Conservation (phyloP, 2,888 invertebrate genomes). For the Carcina quercana region DNA sequence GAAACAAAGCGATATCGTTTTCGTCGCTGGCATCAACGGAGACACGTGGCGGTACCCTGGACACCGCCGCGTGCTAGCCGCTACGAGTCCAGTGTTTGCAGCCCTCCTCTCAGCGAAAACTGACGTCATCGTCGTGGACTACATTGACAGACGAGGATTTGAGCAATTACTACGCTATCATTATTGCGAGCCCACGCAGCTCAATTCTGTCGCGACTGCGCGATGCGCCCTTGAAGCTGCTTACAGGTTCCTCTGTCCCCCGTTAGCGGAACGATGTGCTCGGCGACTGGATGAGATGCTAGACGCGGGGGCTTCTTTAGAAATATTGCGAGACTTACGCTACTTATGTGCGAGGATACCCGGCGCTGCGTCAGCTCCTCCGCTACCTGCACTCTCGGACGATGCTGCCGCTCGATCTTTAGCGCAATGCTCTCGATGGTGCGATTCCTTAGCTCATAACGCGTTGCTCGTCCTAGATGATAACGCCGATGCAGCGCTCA, state of each 20-base stretch:
- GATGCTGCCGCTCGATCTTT: slow-evolving; percentile 52
- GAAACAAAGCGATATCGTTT: slow-evolving; percentile 74
- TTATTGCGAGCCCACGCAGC: slow-evolving; percentile 76
- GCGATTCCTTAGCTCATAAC: slow-evolving; percentile 78
- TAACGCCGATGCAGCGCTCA: slow-evolving; percentile 52
- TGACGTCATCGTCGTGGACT: slow-evolving; percentile 67
- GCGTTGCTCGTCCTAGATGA: slow-evolving; percentile 75
- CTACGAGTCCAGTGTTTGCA: slow-evolving; percentile 77
- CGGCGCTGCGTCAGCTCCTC: slow-evolving; percentile 66
- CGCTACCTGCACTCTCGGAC: slow-evolving; percentile 52
- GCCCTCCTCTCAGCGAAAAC: slow-evolving; percentile 67
- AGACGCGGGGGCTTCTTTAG: slow-evolving; percentile 77
- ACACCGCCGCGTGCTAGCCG: slow-evolving; percentile 76
- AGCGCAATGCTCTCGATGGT: slow-evolving; percentile 65
- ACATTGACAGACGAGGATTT: slow-evolving; percentile 79
- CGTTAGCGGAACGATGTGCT: slow-evolving; percentile 80
- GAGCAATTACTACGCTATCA: slow-evolving; percentile 79
- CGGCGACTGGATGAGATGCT: slow-evolving; percentile 78
- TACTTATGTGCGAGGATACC: slow-evolving; percentile 59
- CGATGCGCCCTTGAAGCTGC: slow-evolving; percentile 82
- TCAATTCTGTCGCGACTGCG: slow-evolving; percentile 78
- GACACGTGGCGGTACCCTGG: slow-evolving; percentile 82
- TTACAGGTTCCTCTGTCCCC: slow-evolving; percentile 82
- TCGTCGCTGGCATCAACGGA: slow-evolving; percentile 77
- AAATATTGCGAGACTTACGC: slow-evolving; percentile 75